Base-by-base conservation (phyloP, 1,140 invertebrate genomes). In the Drosophila ogumai region DNA sequence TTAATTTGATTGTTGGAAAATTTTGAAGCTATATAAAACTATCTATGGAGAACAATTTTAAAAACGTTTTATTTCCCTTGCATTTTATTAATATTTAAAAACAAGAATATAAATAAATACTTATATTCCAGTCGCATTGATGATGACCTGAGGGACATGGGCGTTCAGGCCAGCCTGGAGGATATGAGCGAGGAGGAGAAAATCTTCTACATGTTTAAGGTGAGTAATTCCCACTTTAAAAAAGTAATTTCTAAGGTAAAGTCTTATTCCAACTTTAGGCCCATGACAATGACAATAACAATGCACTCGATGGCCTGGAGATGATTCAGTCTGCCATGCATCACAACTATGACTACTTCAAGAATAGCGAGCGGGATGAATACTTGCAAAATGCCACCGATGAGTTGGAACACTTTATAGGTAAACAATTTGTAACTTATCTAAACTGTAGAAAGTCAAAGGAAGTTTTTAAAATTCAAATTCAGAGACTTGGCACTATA, bases 241-340 rank as follows among this genome's bases (percentile, higher is more conserved):
- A 44, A 8, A n/a, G 22, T 36, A 1, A 31, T 5, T 6, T 2
- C 3, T 10, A 15, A 22, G 3, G 22, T 22, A 31, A 13, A 34
- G n/a, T 1, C 25, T 3, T 8, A 28, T 36, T 2, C 17, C n/a
- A 13, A 41, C n/a, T 28, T 65, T 95, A 96, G 92, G 90, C 96
- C 4, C 92, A 92, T 31, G 92, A 92, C 57, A 91, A 79, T 74
- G 96, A 97, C 79, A 96, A 96, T 81, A 96, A 97, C 86, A 95
- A 94, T 9, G 95, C 95, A 60, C 92, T 97, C 32, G 96, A 97
- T 92, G 96, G 96, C 3, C 92, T 97, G 59, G 96, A 97, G 92
- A 95, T 97, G 73, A 92, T 97, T 49, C 93, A 95, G 58, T 94
- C 95, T 10, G 93, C 95, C 63, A 93, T 94, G 64, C 95, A 95